Evolutionary conservation across 2,797 vertebrate species (phyloP).

Genomic region (Sebastes matsubarae): DNA sequence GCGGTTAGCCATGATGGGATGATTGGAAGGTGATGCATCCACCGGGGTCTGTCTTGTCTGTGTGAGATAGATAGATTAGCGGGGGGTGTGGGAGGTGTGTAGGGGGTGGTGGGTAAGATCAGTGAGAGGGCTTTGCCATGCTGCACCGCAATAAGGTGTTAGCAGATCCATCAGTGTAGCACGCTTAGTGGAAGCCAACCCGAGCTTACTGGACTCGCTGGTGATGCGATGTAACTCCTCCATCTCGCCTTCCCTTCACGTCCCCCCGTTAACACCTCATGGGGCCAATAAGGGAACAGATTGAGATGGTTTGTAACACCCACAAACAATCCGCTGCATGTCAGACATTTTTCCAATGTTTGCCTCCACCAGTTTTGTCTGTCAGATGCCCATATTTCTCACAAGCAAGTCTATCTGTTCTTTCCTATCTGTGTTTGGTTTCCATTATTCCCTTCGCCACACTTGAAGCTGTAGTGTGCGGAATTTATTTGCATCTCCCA

Average conservation of each 20-base stretch:
- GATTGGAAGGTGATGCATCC: slow-evolving; percentile 72
- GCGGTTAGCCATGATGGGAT: slow-evolving; percentile 59
- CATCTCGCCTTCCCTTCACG: not conserved
- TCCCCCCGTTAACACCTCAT: slow-evolving; percentile 21
- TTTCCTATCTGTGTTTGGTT: slow-evolving; percentile 8
- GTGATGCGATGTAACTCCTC: slow-evolving; percentile 5
- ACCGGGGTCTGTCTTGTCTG: slow-evolving; percentile 45
- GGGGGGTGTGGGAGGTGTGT: not conserved
- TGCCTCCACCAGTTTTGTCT: slow-evolving; percentile 10
- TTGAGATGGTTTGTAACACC: slow-evolving; percentile 23
- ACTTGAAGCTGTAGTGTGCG: slow-evolving; percentile 1
- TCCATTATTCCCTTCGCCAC: not conserved
- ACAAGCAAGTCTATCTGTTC: not conserved
- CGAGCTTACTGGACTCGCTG: slow-evolving; percentile 27
- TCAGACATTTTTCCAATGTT: slow-evolving; percentile 14
- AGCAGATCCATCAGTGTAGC: slow-evolving; percentile 60
- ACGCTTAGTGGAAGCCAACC: slow-evolving; percentile 37
- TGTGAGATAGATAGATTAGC: slow-evolving; percentile 65
- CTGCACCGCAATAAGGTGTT: slow-evolving; percentile 58
- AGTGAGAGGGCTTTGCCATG: slow-evolving; percentile 46
- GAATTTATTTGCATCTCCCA: slow-evolving; percentile 35
- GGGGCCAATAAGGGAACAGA: slow-evolving; percentile 26
- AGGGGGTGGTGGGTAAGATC: slow-evolving; percentile 1
- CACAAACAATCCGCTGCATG: slow-evolving; percentile 10
- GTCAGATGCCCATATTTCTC: slow-evolving; percentile 39